Percentiles rank a stretch among this genome's conserved stretches.
phyloP scores from a whole-genome alignment of 1,140 invertebrate genomes.

The Drosophila sulfurigaster region DNA sequence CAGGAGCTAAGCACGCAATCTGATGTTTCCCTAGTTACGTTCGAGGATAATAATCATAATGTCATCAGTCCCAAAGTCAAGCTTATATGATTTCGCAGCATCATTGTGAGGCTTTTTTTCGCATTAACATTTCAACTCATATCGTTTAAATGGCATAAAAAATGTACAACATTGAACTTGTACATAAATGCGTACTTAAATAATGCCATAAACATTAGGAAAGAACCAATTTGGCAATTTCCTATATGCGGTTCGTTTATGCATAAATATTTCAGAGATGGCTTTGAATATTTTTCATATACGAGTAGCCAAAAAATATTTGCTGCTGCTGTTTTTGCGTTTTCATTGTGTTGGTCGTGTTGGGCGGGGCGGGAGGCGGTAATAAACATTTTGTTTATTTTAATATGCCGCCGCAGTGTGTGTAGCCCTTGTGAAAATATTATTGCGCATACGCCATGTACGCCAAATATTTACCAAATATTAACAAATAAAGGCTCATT shows the following conservation, averaged over 20 bases:
- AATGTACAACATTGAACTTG: constrained; percentile 10
- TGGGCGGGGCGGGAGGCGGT: neutral
- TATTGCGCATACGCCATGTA: constrained; percentile 77
- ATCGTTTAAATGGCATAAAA: constrained; percentile 29
- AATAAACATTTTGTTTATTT: constrained; percentile 81
- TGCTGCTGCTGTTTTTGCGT: neutral
- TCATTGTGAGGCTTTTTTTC: constrained; percentile 20
- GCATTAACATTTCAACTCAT: constrained; percentile 32
- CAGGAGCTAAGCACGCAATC: neutral
- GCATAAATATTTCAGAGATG: constrained; percentile 64
- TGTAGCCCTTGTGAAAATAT: constrained; percentile 70
- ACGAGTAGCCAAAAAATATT: constrained; percentile 10
- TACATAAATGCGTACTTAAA: constrained; percentile 33
- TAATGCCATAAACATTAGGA: constrained; percentile 71
- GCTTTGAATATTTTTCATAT: constrained; percentile 56
- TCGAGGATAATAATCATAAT: constrained; percentile 22
- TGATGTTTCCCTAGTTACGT: neutral
- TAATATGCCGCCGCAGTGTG: constrained; percentile 52
- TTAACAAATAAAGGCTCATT: constrained; percentile 80
- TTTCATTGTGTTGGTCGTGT: constrained; percentile 21
- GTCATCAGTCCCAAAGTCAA: neutral
- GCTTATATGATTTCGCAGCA: constrained; percentile 7
- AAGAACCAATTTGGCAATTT: constrained; percentile 77
- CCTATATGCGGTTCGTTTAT: constrained; percentile 50
- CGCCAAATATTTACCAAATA: constrained; percentile 81